Evolutionary conservation across 1,140 invertebrate species (phyloP).

Genomic region (Drosophila ogumai): DNA sequence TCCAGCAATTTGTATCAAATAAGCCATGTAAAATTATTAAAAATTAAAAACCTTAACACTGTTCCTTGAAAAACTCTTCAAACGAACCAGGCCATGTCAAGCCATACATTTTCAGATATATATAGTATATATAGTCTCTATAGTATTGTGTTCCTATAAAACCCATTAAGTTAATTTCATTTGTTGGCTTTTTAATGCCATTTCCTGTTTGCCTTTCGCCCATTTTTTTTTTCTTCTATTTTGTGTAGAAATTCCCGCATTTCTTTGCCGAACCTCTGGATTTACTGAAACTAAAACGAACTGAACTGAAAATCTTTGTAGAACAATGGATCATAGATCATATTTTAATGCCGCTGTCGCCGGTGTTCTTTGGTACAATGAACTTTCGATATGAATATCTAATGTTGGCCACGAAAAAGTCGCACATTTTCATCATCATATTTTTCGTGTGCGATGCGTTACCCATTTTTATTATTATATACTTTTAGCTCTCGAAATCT

Average conservation of each 20-base stretch:
- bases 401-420: constrained; percentile 28
- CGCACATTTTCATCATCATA: constrained; percentile 55
- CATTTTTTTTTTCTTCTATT: background rate
- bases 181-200: constrained; percentile 23
- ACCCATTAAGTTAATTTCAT: constrained; percentile 38
- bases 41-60: background rate
- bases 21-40: too few species aligned
- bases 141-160: constrained; percentile 21
- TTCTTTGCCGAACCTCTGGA: constrained; percentile 15
- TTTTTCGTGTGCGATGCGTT: constrained; percentile 46
- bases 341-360: constrained; percentile 65
- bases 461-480: constrained; percentile 54
- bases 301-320: constrained; percentile 36
- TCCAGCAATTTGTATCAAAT: too few species aligned
- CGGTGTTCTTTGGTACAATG: constrained; percentile 67
- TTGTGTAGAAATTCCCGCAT: constrained; percentile 29
- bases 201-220: constrained; percentile 23
- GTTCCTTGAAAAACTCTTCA: background rate
- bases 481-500: constrained; percentile 42
- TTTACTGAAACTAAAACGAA: constrained; percentile 7
- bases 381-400: constrained; percentile 73
- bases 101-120: background rate
- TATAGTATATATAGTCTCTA: background rate
- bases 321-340: constrained; percentile 83
- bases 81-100: background rate